phyloP scores from a whole-genome alignment of 2,888 invertebrate genomes.

The Spialia ferax region DNA sequence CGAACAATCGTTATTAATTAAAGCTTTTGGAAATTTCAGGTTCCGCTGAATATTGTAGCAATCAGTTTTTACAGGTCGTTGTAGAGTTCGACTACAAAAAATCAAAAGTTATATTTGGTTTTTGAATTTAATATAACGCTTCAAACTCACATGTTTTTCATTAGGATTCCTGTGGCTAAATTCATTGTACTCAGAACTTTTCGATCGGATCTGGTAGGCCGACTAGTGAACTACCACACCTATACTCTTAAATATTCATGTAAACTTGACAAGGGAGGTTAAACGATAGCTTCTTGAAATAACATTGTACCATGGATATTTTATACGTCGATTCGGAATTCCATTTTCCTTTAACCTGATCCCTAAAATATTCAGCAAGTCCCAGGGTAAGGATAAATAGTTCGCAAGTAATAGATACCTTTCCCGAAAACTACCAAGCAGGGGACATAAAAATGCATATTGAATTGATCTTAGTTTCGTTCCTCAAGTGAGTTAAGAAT shows the following conservation, averaged over 20 bases:
- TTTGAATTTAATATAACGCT: too few relatives aligned
- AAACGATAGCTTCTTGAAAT: background rate
- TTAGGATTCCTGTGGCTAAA: too few relatives aligned
- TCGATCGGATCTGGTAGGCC: too few relatives aligned
- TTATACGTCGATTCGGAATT: background rate
- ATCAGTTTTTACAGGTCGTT: background rate
- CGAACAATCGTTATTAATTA: slow-evolving; percentile 44
- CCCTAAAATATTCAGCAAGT: slow-evolving; percentile 11
- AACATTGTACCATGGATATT: background rate
- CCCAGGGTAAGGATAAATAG: slow-evolving; percentile 5
- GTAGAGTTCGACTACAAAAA: background rate
- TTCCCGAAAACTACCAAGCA: background rate
- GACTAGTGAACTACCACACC: too few relatives aligned
- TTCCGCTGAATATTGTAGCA: slow-evolving; percentile 28
- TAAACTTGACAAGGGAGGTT: background rate
- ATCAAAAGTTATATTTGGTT: background rate
- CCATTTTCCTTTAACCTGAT: background rate
- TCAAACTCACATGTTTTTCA: too few relatives aligned
- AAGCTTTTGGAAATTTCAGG: slow-evolving; percentile 38
- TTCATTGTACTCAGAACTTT: too few relatives aligned
- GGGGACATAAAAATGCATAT: slow-evolving; percentile 8
- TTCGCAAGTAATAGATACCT: slow-evolving; percentile 8
- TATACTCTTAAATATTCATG: too few relatives aligned
- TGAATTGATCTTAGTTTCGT: background rate
- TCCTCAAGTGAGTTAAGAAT: background rate